Conservation (phyloP, 2,113 vertebrate genomes). For the Cariama cristata region DNA sequence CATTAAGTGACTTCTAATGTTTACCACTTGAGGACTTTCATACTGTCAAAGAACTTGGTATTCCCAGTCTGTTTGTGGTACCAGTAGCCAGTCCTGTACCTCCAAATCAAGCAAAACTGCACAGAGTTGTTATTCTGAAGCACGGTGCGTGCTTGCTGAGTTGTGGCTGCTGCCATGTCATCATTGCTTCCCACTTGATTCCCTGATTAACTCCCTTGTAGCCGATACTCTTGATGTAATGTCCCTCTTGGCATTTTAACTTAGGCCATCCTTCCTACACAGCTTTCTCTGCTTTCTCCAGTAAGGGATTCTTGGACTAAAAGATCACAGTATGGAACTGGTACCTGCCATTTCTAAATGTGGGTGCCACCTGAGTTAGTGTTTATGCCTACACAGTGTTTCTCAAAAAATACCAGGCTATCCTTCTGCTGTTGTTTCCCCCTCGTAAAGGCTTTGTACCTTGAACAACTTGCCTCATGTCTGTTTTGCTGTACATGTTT, state of each 20-base stretch:
- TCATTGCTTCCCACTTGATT: background rate
- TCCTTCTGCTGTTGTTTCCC: background rate
- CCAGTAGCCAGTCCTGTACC: background rate
- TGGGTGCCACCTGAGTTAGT: background rate
- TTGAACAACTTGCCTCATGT: background rate
- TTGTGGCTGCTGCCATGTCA: background rate
- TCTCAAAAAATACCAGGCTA: background rate
- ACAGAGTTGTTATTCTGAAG: background rate
- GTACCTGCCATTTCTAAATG: background rate
- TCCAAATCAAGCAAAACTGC: background rate
- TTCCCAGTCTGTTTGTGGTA: background rate
- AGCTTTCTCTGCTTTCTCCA: background rate
- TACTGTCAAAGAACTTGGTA: background rate
- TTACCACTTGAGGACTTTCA: background rate
- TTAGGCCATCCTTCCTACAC: background rate
- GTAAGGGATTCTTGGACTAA: background rate
- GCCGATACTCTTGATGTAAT: background rate
- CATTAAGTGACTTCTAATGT: background rate
- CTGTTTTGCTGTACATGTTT: background rate
- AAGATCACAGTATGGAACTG: background rate
- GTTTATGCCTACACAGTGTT: background rate
- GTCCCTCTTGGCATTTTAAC: background rate
- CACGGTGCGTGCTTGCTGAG: rapidly evolving
- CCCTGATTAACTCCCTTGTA: background rate
- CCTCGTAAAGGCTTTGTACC: background rate